Evolutionary conservation across 2,113 vertebrate genomes (phyloP), one percentile per base, ranked within the genome.

Genomic region (Xenopus borealis): DNA sequence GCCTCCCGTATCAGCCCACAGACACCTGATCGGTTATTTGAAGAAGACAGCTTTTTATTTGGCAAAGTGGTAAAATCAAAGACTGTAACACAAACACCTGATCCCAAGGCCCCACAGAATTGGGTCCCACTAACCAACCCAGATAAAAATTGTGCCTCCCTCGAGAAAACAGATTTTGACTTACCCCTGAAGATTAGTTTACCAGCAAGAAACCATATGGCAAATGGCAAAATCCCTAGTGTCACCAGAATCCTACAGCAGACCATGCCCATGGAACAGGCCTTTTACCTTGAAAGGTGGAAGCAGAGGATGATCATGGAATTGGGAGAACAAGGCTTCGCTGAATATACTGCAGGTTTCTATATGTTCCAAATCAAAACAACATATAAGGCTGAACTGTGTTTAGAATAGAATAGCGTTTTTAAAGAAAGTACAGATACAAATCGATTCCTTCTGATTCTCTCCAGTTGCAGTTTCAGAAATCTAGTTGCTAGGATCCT

Each of bases 241-340:
- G 96, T 99, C 72, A 98, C 96, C 2, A 88, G 82, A 8, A 79
- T 99, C 62, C 92, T 99, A 44, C 94, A 98, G n/a, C 86, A 93
- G 81, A 98, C 97, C 0, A 87, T 98, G 78, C 89, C 96, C 5
- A 80, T 86, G 0, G 87, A 94, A 67, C 97, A 98, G 82, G 63
- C 82, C 17, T 95, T 95, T 80, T 93, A 87, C 77, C 84, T 99
- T 80, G 93, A 98, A 75, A 93, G 93, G 14, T 99, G 96, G 97
- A 96, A 88, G 82, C 92, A 85, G 79, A 93, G 69, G 75, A 98
- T 95, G 95, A 87, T 94, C 59, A 83, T 83, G 53, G 81, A 98
- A 69, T 91, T 98, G 4, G 97, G 97, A 78, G 90, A 95, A 72
- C 93, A 95, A 40, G 96, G 95, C 45, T 99, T 98, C 83, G 89